Conservation (phyloP, 2,888 invertebrate genomes). For the Petrolisthes cinctipes region DNA sequence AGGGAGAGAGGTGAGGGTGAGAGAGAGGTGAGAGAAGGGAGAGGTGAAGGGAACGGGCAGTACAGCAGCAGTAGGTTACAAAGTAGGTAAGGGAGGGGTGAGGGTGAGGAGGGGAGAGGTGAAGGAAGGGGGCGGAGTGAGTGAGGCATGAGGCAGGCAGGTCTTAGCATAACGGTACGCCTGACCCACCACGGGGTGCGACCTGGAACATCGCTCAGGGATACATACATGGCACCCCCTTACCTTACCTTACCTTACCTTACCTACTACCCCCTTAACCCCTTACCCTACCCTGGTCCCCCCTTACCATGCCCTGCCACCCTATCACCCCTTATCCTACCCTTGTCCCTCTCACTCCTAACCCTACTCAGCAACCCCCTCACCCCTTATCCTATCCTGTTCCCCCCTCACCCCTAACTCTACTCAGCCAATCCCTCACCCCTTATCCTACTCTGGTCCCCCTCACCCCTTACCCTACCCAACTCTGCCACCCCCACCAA, state of each 20-base stretch:
- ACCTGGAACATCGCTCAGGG: neutral
- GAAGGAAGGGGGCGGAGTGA: slow-evolving; percentile 11
- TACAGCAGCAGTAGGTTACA: neutral
- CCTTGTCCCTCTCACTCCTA: too few species aligned
- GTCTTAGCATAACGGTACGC: neutral
- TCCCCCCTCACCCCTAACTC: too few species aligned
- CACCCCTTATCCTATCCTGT: too few species aligned
- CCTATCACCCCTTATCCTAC: too few species aligned
- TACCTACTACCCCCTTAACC: too few species aligned
- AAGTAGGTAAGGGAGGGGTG: neutral
- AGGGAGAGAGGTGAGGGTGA: neutral
- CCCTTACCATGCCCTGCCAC: too few species aligned
- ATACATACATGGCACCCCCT: neutral
- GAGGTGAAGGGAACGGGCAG: neutral
- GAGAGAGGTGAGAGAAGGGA: neutral
- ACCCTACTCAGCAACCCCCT: too few species aligned
- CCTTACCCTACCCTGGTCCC: too few species aligned
- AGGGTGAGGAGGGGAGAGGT: slow-evolving; percentile 17
- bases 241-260: neutral
- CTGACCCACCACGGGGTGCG: neutral
- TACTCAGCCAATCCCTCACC: too few species aligned
- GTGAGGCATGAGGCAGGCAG: neutral
- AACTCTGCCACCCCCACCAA: too few species aligned
- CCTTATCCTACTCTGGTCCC: too few species aligned
- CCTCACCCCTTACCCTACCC: too few species aligned